Conservation (phyloP, 2,888 invertebrate genomes). For the Poecilobothrus nobilitatus region DNA sequence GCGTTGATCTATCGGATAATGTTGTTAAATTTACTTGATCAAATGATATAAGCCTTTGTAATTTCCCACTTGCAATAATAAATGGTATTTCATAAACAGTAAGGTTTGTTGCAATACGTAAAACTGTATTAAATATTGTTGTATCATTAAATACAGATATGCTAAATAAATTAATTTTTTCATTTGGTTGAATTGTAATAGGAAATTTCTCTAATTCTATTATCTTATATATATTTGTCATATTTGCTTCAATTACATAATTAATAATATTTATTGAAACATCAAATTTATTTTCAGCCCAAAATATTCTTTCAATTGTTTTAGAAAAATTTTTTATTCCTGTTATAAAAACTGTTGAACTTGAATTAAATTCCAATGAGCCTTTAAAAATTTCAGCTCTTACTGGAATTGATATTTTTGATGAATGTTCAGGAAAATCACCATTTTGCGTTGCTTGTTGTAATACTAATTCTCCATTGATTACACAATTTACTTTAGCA, state of each 20-base stretch:
- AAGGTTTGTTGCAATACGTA: constrained; percentile 47
- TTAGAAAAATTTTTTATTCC: constrained; percentile 29
- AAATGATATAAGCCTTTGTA: constrained; percentile 37
- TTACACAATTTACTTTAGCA: constrained; percentile 28
- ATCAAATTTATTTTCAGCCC: constrained; percentile 63
- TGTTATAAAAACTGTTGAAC: constrained; percentile 35
- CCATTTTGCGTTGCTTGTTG: constrained; percentile 22
- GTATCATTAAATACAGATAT: constrained; percentile 33
- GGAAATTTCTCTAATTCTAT: constrained; percentile 49
- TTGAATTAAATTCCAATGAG: constrained; percentile 32
- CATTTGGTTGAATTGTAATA: constrained; percentile 31
- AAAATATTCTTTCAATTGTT: constrained; percentile 47
- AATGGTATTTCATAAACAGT: constrained; percentile 46
- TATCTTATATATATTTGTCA: constrained; percentile 44
- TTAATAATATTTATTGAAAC: constrained; percentile 65
- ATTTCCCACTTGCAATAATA: constrained; percentile 44
- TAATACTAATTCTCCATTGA: constrained; percentile 33
- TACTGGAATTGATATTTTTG: constrained; percentile 29
- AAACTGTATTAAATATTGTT: constrained; percentile 29
- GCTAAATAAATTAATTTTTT: constrained; percentile 31
- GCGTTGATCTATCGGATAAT: constrained; percentile 30
- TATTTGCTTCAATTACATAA: constrained; percentile 51
- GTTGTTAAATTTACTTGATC: constrained; percentile 26
- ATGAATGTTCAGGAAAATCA: constrained; percentile 27
- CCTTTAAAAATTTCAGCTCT: constrained; percentile 40